Percentiles rank a stretch among this genome's conserved stretches.
phyloP scores from a whole-genome alignment of 2,888 invertebrate genomes.

The Trichogramma dendrolimi region DNA sequence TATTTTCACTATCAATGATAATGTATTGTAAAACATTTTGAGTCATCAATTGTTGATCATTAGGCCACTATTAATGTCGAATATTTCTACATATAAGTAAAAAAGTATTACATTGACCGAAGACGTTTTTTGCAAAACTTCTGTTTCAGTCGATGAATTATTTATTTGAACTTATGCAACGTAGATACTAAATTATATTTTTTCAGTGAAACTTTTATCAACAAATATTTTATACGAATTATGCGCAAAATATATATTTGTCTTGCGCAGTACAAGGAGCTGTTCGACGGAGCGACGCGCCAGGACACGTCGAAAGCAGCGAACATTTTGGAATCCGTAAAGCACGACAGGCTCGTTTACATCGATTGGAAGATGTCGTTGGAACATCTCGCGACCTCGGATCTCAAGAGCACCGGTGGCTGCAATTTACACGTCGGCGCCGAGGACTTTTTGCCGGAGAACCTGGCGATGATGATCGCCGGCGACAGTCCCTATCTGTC shows the following conservation, averaged over 20 bases:
- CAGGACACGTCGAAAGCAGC: conserved; percentile 38
- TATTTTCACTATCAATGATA: too few relatives aligned
- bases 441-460: conserved; percentile 76
- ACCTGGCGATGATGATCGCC: conserved; percentile 72
- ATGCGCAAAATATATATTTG: not conserved
- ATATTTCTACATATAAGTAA: too few relatives aligned
- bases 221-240: not conserved
- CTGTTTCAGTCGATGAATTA: too few relatives aligned
- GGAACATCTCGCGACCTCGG: conserved; percentile 61
- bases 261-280: conserved; percentile 52
- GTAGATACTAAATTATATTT: too few relatives aligned
- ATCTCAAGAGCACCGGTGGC: conserved; percentile 58
- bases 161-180: too few relatives aligned
- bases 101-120: too few relatives aligned
- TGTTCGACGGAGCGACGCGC: conserved; percentile 58
- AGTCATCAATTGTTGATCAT: too few relatives aligned
- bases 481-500: conserved; percentile 72
- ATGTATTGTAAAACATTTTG: too few relatives aligned
- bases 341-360: conserved; percentile 66
- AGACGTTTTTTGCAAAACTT: too few relatives aligned
- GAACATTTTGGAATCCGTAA: conserved; percentile 58
- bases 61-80: too few relatives aligned
- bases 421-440: conserved; percentile 73
- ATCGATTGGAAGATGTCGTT: conserved; percentile 80
- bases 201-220: not conserved